A percentile compares a stretch with the other conserved stretches of the same genome.
phyloP scores from a whole-genome alignment of 2,113 vertebrate genomes.

The Elgaria multicarinata region DNA sequence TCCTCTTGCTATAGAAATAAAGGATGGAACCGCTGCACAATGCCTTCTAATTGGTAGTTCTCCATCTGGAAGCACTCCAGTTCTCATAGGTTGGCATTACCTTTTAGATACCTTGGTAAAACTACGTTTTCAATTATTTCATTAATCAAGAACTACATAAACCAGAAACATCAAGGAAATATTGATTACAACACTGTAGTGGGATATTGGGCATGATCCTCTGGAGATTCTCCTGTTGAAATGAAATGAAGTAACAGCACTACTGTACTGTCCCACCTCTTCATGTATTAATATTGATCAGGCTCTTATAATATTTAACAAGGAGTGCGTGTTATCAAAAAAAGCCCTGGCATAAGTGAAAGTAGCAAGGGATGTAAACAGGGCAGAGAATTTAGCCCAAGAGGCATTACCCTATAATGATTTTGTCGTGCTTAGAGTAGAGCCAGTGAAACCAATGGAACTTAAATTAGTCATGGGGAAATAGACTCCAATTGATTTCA shows the following conservation, averaged over 20 bases:
- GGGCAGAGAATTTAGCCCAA: background rate
- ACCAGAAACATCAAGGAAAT: background rate
- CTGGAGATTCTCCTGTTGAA: background rate
- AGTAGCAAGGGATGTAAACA: background rate
- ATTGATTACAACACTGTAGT: background rate
- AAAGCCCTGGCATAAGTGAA: background rate
- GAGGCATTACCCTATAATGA: constrained; percentile 22
- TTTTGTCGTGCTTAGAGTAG: too few relatives aligned
- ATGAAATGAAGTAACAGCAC: background rate
- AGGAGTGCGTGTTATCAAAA: background rate
- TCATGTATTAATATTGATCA: background rate
- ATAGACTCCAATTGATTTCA: too few relatives aligned
- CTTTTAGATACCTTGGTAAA: background rate
- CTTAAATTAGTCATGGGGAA: too few relatives aligned
- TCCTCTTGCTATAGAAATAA: too few relatives aligned
- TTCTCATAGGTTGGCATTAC: background rate
- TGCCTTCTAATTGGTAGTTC: too few relatives aligned
- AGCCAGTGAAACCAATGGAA: too few relatives aligned
- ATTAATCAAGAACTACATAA: background rate
- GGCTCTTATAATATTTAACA: background rate
- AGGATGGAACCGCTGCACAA: too few relatives aligned
- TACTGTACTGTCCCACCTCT: background rate
- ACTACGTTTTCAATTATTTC: background rate
- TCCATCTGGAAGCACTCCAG: too few relatives aligned
- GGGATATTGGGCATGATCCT: background rate